Conservation (phyloP, 1,140 invertebrate species). For the Pseudachorutes palmiensis region DNA sequence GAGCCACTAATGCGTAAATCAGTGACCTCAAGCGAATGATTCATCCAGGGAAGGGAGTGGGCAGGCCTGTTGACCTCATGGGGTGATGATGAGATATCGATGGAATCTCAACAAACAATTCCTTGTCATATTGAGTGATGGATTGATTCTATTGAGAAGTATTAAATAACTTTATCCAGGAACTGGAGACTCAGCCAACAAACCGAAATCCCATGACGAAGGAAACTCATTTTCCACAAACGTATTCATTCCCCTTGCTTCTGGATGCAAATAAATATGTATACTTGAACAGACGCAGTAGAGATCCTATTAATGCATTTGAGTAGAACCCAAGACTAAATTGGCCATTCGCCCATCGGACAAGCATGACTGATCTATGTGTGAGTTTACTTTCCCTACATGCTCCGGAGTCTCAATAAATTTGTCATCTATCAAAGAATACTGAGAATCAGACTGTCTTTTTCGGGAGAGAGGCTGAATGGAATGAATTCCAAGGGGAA, state of each 20-base stretch:
- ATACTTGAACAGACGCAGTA: not conserved
- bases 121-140: not conserved
- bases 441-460: not conserved
- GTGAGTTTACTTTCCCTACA: not conserved
- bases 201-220: not conserved
- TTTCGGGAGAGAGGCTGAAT: not conserved
- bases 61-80: no score
- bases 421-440: not conserved
- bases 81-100: no score
- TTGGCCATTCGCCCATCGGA: conserved; percentile 10
- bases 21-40: no score
- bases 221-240: not conserved
- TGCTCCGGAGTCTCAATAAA: not conserved
- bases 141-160: not conserved
- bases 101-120: no score
- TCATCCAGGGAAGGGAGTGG: no score
- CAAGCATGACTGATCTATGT: conserved; percentile 3
- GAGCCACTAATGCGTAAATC: conserved; percentile 17
- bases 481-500: no score
- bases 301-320: no score
- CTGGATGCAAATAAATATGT: not conserved
- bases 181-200: not conserved
- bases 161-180: not conserved
- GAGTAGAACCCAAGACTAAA: not conserved
- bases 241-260: not conserved